Evolutionary conservation across 2,113 vertebrate genomes (phyloP).

Genomic region (Chiloscyllium plagiosum): DNA sequence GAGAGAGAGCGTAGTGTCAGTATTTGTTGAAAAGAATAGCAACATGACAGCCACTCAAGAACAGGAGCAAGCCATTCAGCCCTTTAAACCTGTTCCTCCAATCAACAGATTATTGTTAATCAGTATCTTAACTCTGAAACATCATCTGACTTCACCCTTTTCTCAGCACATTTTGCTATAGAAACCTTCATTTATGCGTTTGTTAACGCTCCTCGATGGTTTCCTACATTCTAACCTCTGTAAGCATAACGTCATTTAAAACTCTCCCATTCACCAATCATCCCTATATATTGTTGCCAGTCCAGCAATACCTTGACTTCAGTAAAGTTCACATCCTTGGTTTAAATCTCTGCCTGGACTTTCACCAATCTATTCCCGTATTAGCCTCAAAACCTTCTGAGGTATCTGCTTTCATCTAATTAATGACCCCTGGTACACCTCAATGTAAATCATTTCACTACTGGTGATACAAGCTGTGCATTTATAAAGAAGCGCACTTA

Average conservation of each 20-base stretch:
- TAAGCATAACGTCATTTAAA: not conserved
- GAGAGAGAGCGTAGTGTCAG: constrained; percentile 42
- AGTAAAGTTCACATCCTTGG: not conserved
- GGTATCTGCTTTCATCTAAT: not conserved
- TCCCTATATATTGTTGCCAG: not conserved
- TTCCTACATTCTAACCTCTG: not conserved
- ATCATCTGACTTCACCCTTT: not conserved
- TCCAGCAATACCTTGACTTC: not conserved
- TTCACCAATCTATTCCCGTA: not conserved
- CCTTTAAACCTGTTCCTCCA: not conserved
- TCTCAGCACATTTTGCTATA: too few relatives aligned
- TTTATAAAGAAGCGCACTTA: not conserved
- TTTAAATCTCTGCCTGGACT: not conserved
- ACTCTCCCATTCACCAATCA: not conserved
- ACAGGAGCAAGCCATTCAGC: not conserved
- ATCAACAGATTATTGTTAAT: not conserved
- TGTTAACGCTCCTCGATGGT: not conserved
- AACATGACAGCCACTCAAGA: not conserved
- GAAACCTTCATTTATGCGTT: not conserved
- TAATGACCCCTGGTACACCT: not conserved
- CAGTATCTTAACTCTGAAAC: not conserved
- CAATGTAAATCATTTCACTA: not conserved
- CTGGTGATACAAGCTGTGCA: not conserved
- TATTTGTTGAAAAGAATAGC: constrained; percentile 36
- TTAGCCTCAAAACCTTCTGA: not conserved